phyloP scores from a whole-genome alignment of 1,140 invertebrate genomes.

The Ceratina japonica region DNA sequence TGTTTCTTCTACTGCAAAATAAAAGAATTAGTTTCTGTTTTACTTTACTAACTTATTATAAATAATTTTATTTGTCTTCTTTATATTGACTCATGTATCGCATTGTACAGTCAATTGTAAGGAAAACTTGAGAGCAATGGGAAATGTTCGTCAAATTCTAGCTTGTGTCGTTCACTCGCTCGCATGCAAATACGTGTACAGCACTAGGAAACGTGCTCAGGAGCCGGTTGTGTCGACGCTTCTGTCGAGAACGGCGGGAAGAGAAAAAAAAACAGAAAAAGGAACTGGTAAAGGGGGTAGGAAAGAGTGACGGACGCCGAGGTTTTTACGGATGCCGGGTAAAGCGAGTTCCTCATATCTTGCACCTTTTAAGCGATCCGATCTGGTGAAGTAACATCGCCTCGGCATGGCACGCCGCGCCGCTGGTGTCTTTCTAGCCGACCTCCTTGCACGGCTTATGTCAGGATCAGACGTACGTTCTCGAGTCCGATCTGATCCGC shows the following conservation, averaged over 20 bases:
- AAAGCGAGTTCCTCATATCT: conserved; percentile 75
- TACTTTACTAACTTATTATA: neutral
- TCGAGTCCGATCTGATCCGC: conserved; percentile 14
- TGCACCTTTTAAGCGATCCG: conserved; percentile 70
- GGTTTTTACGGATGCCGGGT: conserved; percentile 51
- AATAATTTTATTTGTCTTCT: too few relatives aligned
- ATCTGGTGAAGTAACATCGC: conserved; percentile 63
- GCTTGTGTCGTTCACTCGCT: neutral
- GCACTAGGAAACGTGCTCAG: neutral
- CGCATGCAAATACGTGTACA: conserved; percentile 9
- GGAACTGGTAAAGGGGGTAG: conserved; percentile 39
- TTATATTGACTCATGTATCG: too few relatives aligned
- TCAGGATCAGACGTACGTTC: conserved; percentile 66
- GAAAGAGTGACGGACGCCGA: conserved; percentile 49
- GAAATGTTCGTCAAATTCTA: too few relatives aligned
- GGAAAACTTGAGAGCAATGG: too few relatives aligned
- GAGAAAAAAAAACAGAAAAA: conserved; percentile 50
- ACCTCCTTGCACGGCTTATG: conserved; percentile 62
- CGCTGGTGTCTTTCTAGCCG: conserved; percentile 46
- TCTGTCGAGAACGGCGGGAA: conserved; percentile 13
- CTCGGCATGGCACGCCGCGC: neutral
- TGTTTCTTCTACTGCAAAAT: too few relatives aligned
- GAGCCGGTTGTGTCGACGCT: conserved; percentile 8
- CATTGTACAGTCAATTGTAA: too few relatives aligned
- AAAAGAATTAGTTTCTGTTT: too few relatives aligned